Conservation (phyloP, 2,797 vertebrate genomes). For the Paramormyrops hopkinsi region DNA sequence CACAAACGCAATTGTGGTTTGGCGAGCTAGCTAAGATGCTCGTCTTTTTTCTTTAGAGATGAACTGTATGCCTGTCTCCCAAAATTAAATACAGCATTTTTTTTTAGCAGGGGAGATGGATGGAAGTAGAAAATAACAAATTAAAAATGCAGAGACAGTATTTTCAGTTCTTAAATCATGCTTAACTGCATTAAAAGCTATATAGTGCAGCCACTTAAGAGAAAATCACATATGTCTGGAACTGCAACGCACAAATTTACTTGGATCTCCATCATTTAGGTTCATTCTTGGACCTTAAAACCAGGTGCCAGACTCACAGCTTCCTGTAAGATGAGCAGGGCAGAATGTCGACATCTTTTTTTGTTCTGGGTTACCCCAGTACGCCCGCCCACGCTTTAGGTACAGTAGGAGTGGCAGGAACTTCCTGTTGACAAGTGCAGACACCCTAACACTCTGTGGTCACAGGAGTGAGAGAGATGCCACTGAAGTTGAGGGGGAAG, state of each 20-base stretch:
- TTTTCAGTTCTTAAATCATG: not conserved
- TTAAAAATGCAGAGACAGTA: not conserved
- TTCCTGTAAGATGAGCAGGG: constrained; percentile 44
- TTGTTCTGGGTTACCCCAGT: constrained; percentile 59
- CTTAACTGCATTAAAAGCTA: not conserved
- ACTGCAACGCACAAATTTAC: not conserved
- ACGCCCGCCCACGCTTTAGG: constrained; percentile 63
- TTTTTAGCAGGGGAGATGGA: not conserved
- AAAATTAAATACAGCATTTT: not conserved
- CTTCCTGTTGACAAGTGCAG: constrained; percentile 57
- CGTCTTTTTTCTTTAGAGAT: not conserved
- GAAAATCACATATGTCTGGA: no score
- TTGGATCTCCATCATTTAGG: not conserved
- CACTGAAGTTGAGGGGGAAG: not conserved
- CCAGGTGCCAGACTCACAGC: constrained; percentile 42
- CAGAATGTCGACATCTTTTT: constrained; percentile 23
- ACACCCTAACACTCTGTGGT: constrained; percentile 13
- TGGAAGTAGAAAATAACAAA: not conserved
- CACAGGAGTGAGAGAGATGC: not conserved
- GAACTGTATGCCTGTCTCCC: not conserved
- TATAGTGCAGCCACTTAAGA: not conserved
- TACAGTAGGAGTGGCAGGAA: constrained; percentile 62
- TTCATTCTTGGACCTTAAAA: not conserved
- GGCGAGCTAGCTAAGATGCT: not conserved
- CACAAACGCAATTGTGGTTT: not conserved